Base-by-base conservation (phyloP, 2,113 vertebrate genomes). In the Alosa alosa region DNA sequence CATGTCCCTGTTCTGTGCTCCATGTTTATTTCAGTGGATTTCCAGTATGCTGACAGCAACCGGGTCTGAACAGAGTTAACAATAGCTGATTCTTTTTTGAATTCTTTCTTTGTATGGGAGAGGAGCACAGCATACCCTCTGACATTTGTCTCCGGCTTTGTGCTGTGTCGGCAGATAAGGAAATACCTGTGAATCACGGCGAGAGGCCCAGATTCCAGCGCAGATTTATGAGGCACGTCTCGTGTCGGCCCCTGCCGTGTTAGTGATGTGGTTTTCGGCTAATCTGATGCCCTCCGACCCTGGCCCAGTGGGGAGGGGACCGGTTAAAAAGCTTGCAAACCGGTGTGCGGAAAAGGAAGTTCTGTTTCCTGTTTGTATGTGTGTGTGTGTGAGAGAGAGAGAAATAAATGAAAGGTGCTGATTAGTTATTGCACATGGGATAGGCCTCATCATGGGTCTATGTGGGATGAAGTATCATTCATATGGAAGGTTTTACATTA, bases 331-430 rank as follows among this genome's bases (percentile, higher is more conserved):
- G 8, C 25, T 11, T 72, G 64, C 25, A 72, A 72, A 72, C 64
- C 10, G 31, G n/a, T 7, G 3, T 36, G 8, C 1, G 15, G 72
- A 36, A 78, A 36, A 86, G 85, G 85, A 83, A 82, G 82, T 64
- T 88, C 83, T 88, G n/a, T 83, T 86, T 86, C 78, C 85, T 83
- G 45, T 84, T 86, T 72, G 46, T 82, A 84, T 84, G 85, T 83
- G 50, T 64, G 17, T 81, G 41, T 75, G 82, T 36, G 85, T 81
- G 75, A 84, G 75, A 83, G 72, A 78, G 36, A 15, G 72, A 9
- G 8, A 78, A 15, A 78, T 11, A 39, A 18, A 78, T 78, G 25
- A 72, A n/a, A 72, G 64, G 25, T 72, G 60, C 15, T 36, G n/a
- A 25, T 72, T 25, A 31, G n/a, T 25, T 72, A 72, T 72, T 72